Conservation (phyloP, 2,113 vertebrate species). For the Sphyrna mokarran region DNA sequence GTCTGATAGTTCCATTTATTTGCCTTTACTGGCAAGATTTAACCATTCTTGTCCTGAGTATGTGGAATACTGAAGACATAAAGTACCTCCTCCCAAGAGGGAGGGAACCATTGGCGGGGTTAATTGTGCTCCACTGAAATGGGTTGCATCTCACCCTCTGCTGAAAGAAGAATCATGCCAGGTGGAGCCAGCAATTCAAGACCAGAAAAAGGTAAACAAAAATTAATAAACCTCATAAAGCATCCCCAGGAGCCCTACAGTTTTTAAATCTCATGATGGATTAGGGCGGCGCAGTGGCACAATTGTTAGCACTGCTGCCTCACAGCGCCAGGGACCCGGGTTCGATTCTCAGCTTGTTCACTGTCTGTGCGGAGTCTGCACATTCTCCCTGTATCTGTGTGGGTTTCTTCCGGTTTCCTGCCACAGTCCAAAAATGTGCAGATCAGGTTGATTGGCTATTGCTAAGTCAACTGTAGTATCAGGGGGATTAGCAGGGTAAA, state of each 20-base stretch:
- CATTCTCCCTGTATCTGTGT: no score
- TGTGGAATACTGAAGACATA: neutral
- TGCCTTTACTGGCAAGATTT: neutral
- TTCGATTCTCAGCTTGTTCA: no score
- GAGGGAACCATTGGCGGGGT: neutral
- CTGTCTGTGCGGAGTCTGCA: no score
- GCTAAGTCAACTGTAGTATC: no score
- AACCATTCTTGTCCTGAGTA: neutral
- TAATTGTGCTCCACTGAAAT: neutral
- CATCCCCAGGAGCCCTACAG: neutral
- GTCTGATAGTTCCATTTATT: neutral
- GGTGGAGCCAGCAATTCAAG: neutral
- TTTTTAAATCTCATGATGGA: neutral
- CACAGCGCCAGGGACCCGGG: no score
- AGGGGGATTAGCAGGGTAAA: no score
- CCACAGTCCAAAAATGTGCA: no score
- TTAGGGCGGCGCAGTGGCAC: no score
- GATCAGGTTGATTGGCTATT: no score
- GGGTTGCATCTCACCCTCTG: neutral
- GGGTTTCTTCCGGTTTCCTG: no score
- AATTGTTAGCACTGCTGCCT: no score
- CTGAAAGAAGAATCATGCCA: neutral
- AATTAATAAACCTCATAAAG: neutral
- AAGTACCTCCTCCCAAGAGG: neutral
- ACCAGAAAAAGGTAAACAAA: neutral